Conservation (phyloP, 2,888 invertebrate genomes). For the Blera fallax region DNA sequence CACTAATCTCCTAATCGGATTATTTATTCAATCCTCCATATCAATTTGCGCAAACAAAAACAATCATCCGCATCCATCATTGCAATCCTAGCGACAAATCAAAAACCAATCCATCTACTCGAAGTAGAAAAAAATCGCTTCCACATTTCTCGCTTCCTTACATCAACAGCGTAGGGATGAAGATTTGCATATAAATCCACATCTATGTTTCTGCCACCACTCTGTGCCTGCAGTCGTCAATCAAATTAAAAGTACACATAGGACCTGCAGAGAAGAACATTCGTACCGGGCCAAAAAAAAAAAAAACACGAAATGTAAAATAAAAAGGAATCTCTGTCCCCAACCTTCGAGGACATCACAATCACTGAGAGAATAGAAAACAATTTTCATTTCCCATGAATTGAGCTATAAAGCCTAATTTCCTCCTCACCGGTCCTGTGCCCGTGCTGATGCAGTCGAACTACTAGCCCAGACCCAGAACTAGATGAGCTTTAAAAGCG, state of each 20-base stretch:
- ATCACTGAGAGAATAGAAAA: constrained; percentile 70
- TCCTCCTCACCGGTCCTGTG: constrained; percentile 9
- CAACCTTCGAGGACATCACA: constrained; percentile 58
- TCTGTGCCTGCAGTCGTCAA: constrained; percentile 58
- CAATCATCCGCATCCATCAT: constrained; percentile 58
- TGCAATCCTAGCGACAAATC: constrained; percentile 56
- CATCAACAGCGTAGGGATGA: constrained; percentile 5
- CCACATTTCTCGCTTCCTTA: neutral
- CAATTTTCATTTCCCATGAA: constrained; percentile 69
- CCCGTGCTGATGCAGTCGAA: constrained; percentile 12
- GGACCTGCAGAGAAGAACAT: constrained; percentile 25
- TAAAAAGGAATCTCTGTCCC: constrained; percentile 32
- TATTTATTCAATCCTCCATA: constrained; percentile 59
- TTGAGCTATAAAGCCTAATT: constrained; percentile 69
- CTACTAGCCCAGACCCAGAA: neutral
- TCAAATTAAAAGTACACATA: constrained; percentile 61
- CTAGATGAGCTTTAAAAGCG: constrained; percentile 3
- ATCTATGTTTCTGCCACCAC: neutral
- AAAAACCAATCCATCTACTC: constrained; percentile 21
- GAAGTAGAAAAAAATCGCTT: neutral
- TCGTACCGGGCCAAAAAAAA: neutral
- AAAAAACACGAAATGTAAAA: neutral
- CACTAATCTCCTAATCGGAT: constrained; percentile 49
- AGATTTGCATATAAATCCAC: constrained; percentile 5
- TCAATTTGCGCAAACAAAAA: constrained; percentile 63